phyloP scores from a whole-genome alignment of 1,140 invertebrate species.

The Brachionus rubens region DNA sequence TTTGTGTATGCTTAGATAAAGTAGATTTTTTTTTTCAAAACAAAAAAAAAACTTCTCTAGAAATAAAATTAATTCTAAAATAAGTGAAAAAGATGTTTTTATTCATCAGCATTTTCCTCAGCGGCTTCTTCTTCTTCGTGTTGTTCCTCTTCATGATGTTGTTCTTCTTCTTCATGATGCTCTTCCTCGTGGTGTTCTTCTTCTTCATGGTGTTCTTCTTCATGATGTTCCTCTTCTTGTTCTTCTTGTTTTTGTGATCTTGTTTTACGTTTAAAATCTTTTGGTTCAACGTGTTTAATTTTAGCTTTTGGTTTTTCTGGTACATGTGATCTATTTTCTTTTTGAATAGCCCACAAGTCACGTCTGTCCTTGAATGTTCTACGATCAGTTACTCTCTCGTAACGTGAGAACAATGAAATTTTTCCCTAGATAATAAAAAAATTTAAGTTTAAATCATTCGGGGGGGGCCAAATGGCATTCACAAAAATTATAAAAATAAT shows the following conservation, averaged over 20 bases:
- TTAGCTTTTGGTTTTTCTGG: slow-evolving; percentile 46
- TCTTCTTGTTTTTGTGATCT: not conserved
- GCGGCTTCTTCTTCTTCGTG: slow-evolving; percentile 4
- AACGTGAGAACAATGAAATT: slow-evolving; percentile 47
- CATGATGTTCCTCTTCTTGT: not conserved
- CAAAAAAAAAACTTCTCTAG: too few relatives aligned
- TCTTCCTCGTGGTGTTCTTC: slow-evolving; percentile 19
- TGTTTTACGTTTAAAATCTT: not conserved
- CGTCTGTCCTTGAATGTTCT: slow-evolving; percentile 46
- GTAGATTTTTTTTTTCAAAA: too few relatives aligned
- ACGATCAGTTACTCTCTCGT: slow-evolving; percentile 47
- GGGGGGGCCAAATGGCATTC: too few relatives aligned
- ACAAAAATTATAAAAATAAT: too few relatives aligned
- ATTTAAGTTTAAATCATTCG: too few relatives aligned
- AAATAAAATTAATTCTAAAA: too few relatives aligned
- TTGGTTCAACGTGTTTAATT: not conserved
- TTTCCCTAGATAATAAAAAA: slow-evolving; percentile 19
- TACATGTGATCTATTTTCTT: not conserved
- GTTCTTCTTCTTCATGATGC: not conserved
- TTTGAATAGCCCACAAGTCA: not conserved
- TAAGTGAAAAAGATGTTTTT: not conserved
- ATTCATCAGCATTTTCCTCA: not conserved
- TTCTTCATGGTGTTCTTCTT: not conserved
- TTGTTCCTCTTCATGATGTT: not conserved
- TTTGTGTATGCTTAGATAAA: too few relatives aligned